phyloP scores from a whole-genome alignment of 1,140 invertebrate genomes.

The Telenomus remus region DNA sequence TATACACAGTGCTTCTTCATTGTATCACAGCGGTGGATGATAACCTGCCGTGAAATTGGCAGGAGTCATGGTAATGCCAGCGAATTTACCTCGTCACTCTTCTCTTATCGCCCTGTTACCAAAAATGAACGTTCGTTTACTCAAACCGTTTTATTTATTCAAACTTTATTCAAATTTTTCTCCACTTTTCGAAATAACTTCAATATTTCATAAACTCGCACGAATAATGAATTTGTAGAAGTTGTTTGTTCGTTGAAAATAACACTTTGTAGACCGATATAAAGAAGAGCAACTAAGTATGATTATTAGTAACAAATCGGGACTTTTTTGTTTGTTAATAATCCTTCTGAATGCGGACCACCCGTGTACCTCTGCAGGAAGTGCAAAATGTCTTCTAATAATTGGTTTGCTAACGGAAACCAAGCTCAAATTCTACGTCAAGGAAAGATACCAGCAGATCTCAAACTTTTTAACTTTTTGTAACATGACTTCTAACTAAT shows the following conservation, averaged over 20 bases:
- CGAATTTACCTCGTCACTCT: conserved; percentile 65
- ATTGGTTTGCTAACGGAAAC: conserved; percentile 55
- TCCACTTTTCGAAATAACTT: too few species aligned
- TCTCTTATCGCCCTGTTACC: conserved; percentile 52
- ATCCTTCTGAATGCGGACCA: conserved; percentile 43
- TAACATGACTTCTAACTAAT: conserved; percentile 47
- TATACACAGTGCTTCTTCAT: conserved; percentile 64
- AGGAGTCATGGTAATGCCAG: conserved; percentile 70
- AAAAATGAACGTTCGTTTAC: conserved; percentile 14
- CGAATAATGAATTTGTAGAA: too few species aligned
- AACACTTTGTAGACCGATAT: too few species aligned
- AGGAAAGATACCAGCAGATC: conserved; percentile 41
- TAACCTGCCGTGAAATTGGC: conserved; percentile 74
- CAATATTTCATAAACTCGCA: too few species aligned
- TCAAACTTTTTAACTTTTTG: conserved; percentile 24
- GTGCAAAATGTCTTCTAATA: conserved; percentile 60
- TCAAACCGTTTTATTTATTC: too few species aligned
- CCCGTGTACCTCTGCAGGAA: conserved; percentile 54
- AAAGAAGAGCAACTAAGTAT: conserved; percentile 4
- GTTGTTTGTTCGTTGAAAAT: too few species aligned
- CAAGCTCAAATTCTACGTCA: conserved; percentile 33
- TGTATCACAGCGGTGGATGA: conserved; percentile 70
- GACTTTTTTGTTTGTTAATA: conserved; percentile 26
- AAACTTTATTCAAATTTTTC: too few species aligned
- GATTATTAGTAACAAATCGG: conserved; percentile 22